Base-by-base conservation (phyloP, 2,888 invertebrate genomes). In the Lycia hirtaria region DNA sequence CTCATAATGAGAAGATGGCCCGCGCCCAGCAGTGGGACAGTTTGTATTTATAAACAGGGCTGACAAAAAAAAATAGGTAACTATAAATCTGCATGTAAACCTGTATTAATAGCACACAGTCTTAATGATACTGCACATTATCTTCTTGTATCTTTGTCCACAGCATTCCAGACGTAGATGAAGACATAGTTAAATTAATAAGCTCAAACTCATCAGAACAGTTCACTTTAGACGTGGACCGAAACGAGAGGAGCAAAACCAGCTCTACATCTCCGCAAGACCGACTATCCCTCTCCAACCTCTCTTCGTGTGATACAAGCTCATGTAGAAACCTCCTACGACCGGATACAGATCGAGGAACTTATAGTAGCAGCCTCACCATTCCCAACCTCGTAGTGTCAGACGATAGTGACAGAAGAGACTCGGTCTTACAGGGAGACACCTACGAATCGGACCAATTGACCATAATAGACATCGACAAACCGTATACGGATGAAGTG, bases 391-490 rank as follows among this genome's bases (percentile, higher is more conserved):
- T 92, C 71, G 80, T 92, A 56, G 80, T 92, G 58, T 92, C 92
- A 40, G 90, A 92, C 70, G 87, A 88, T 80, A 88, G 88, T 75
- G 88, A 87, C 80, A 87, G 80, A 77, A 80, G 75, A 76, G 76
- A 85, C 72, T 86, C 90, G 68, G 81, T 85, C 76, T 72, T 90
- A 85, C 88, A 87, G 87, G 91, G 92, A 84, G 86, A 89, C 77
- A 91, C 91, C 76, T 92, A 92, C 82, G 92, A 92, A 86, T 92
- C 92, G 85, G 94, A 94, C 85, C 93, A 92, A 89, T 90, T 94
- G 83, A 94, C 94, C 82, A 94, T 94, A 80, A 94, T 94, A 87
- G 94, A 94, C 82, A 93, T 93, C 68, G 94, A 94, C 80, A 88
- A 87, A 71, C 92, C 92, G 63, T 92, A 91, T 72, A 88, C 87